Percentiles rank a stretch among this genome's conserved stretches.
These are phyloP conservation scores for Heliconius himera DNA, from an alignment of 1,140 invertebrate species.

Conservation along the genomic window DNA sequence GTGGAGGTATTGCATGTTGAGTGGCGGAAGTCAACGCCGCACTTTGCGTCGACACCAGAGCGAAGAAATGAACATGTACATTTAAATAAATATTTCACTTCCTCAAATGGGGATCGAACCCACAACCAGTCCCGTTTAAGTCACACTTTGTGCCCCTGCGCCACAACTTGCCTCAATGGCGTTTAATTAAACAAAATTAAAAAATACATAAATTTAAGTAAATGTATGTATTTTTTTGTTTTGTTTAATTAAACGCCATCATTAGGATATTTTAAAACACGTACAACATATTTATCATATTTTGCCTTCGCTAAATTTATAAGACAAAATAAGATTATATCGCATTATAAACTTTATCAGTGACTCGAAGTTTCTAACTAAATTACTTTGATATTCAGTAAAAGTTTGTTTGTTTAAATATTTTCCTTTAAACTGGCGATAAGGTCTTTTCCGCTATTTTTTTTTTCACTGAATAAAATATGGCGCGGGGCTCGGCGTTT, in stretches of 20 bases:
- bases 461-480: conserved; percentile 72
- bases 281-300: not conserved
- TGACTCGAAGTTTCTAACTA: conserved; percentile 48
- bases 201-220: too few relatives aligned
- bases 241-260: not conserved
- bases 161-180: too few relatives aligned
- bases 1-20: too few relatives aligned
- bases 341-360: conserved; percentile 61
- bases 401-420: conserved; percentile 72
- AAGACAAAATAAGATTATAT: conserved; percentile 28
- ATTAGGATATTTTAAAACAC: not conserved
- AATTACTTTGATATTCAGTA: conserved; percentile 66
- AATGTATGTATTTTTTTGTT: not conserved
- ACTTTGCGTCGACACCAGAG: too few relatives aligned
- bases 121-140: too few relatives aligned
- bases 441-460: conserved; percentile 52
- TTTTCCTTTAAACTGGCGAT: conserved; percentile 71
- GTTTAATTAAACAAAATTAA: too few relatives aligned
- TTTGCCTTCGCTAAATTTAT: not conserved
- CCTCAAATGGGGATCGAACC: too few relatives aligned
- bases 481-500: conserved; percentile 59
- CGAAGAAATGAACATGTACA: too few relatives aligned
- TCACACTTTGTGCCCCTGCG: too few relatives aligned
- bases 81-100: too few relatives aligned
- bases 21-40: too few relatives aligned